A percentile compares a stretch with the other conserved stretches of the same genome.
Conservation (phyloP, 2,888 invertebrate genomes). For the Odontomyia ornata region DNA sequence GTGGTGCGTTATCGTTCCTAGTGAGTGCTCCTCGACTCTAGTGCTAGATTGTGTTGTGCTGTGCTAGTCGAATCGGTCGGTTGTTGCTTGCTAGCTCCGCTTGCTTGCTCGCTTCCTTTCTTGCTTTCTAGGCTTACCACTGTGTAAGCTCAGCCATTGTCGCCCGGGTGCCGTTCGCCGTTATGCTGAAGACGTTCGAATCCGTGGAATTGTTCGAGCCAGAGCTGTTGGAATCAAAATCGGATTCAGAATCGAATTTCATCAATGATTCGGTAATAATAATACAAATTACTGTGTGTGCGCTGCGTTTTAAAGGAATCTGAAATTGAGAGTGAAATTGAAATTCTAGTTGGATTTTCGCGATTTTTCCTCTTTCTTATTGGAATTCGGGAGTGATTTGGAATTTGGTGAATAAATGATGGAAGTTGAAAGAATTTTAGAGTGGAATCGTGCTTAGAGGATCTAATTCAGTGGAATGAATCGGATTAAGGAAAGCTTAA, state of each 20-base stretch:
- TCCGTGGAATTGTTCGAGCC: neutral
- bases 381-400: too few species aligned
- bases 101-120: neutral
- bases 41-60: neutral
- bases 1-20: slow-evolving; percentile 29
- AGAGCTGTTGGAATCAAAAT: neutral
- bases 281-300: neutral
- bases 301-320: neutral
- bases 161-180: neutral
- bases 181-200: slow-evolving; percentile 14
- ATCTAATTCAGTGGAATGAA: too few species aligned
- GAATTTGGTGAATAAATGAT: too few species aligned
- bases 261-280: slow-evolving; percentile 18
- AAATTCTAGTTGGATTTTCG: too few species aligned
- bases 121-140: neutral
- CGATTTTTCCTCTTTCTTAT: too few species aligned
- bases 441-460: too few species aligned
- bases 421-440: too few species aligned
- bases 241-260: neutral
- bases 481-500: too few species aligned
- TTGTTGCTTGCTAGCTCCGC: neutral
- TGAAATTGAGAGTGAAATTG: slow-evolving; percentile 7
- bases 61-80: neutral
- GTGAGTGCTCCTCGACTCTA: neutral
- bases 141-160: too few species aligned